These are phyloP conservation scores for Melitaea athalia DNA, from an alignment of 2,888 invertebrate genomes.

Conservation along the genomic window DNA sequence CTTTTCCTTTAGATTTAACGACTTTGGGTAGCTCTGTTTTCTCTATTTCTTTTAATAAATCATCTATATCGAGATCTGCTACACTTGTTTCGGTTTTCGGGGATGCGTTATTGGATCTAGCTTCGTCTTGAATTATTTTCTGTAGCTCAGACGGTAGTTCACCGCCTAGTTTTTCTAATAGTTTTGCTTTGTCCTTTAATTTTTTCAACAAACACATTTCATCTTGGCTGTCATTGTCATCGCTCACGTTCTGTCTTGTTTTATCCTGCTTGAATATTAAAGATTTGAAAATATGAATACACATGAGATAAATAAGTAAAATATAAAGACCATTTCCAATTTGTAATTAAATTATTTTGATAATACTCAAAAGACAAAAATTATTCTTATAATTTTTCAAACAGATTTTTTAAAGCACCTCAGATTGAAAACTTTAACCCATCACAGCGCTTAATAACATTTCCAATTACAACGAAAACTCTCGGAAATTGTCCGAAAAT, in stretches of 20 bases:
- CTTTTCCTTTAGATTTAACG: slow-evolving; percentile 45
- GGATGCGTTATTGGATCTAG: slow-evolving; percentile 51
- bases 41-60: slow-evolving; percentile 70
- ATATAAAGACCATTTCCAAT: neutral
- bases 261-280: neutral
- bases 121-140: slow-evolving; percentile 68
- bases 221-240: slow-evolving; percentile 67
- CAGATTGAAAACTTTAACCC: slow-evolving; percentile 82
- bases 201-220: slow-evolving; percentile 62
- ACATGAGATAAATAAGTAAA: neutral
- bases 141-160: slow-evolving; percentile 76
- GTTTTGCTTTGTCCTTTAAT: slow-evolving; percentile 76
- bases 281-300: neutral
- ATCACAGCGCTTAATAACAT: slow-evolving; percentile 63
- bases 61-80: slow-evolving; percentile 58
- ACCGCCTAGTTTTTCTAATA: slow-evolving; percentile 79
- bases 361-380: too few relatives aligned
- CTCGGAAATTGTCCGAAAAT: slow-evolving; percentile 37
- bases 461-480: slow-evolving; percentile 49
- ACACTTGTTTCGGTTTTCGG: slow-evolving; percentile 53
- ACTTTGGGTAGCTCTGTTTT: slow-evolving; percentile 69
- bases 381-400: too few relatives aligned
- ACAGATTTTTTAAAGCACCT: slow-evolving; percentile 42
- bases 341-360: too few relatives aligned
- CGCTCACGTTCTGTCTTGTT: neutral